Conservation (phyloP, 2,113 vertebrate species). For the Chaetorhynchus papuensis region DNA sequence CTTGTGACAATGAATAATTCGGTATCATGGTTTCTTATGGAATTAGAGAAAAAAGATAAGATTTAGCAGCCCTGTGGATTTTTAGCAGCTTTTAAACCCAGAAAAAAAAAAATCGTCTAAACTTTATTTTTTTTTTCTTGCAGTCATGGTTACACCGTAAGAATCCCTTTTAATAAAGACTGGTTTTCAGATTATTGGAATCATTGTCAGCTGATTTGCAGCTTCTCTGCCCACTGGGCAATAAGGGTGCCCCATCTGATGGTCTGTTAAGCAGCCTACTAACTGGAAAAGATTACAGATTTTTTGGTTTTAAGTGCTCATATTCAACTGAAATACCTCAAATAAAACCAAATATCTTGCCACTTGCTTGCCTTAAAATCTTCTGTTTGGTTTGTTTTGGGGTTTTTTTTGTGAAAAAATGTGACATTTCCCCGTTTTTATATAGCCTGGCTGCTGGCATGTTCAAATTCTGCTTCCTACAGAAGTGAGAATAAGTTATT, state of each 20-base stretch:
- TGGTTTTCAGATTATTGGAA: neutral
- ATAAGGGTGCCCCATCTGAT: neutral
- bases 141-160: neutral
- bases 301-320: neutral
- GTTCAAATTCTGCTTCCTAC: neutral
- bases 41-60: neutral
- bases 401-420: neutral
- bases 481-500: neutral
- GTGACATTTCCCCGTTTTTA: neutral
- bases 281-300: neutral
- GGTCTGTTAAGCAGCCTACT: neutral
- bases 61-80: neutral
- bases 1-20: neutral
- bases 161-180: neutral
- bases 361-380: neutral
- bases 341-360: neutral
- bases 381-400: neutral
- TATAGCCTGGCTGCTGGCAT: neutral
- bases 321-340: neutral
- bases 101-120: neutral
- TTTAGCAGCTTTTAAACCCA: neutral
- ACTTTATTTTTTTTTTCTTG: neutral
- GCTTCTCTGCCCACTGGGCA: neutral
- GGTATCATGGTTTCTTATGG: neutral
- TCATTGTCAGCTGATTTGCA: neutral